A percentile compares a stretch with the other conserved stretches of the same genome.
Conservation (phyloP, 1,140 invertebrate species). For the Pseudobourletiella spinata region DNA sequence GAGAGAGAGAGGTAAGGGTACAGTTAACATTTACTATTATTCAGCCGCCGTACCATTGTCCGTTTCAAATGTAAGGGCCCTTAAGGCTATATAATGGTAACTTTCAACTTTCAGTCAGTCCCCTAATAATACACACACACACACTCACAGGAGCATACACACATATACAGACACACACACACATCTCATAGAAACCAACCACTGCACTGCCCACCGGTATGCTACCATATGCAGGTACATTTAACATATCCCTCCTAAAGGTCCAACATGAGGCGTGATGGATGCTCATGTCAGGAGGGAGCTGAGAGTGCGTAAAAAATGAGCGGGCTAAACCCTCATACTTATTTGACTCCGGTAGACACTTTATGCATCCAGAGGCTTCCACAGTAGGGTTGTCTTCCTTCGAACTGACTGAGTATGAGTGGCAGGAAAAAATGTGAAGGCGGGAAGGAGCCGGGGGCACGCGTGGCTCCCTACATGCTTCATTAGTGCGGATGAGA, state of each 20-base stretch:
- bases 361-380: too few species aligned
- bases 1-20: neutral
- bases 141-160: too few species aligned
- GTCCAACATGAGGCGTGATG: conserved; percentile 27
- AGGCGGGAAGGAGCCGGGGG: conserved; percentile 28
- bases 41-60: neutral
- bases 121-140: neutral
- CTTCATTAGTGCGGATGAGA: conserved; percentile 31
- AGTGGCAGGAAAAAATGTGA: conserved; percentile 16
- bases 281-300: conserved; percentile 27
- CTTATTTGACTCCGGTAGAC: too few species aligned
- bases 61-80: conserved; percentile 13
- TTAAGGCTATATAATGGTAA: conserved; percentile 17
- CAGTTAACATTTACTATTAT: neutral
- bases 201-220: neutral
- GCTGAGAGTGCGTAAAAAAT: neutral
- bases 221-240: neutral
- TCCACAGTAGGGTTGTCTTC: too few species aligned
- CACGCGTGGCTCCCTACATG: conserved; percentile 33
- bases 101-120: neutral
- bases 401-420: too few species aligned
- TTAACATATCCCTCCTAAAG: too few species aligned
- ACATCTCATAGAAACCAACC: neutral
- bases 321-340: neutral
- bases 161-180: neutral